These are phyloP conservation scores for Notamacropus eugenii DNA, from an alignment of 2,797 vertebrate genomes.

Conservation along the genomic window DNA sequence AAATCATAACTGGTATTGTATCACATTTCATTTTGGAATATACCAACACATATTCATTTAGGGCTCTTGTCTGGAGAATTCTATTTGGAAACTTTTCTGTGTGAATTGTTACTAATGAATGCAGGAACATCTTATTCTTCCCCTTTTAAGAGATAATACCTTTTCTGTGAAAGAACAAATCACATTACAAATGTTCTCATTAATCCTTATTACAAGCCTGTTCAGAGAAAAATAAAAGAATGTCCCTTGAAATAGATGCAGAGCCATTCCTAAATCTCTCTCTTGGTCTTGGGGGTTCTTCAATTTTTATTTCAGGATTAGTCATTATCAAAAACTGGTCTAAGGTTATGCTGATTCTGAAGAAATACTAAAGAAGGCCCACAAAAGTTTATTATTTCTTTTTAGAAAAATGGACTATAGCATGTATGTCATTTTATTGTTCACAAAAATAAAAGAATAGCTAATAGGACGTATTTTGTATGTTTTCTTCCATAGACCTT, in stretches of 20 bases:
- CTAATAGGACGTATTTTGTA: not conserved
- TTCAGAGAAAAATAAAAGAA: slow-evolving; percentile 54
- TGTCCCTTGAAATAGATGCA: slow-evolving; percentile 46
- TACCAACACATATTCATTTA: slow-evolving; percentile 63
- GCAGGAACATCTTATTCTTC: slow-evolving; percentile 64
- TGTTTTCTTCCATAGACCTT: not conserved
- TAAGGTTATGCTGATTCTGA: not conserved
- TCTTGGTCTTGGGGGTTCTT: not conserved
- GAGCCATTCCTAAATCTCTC: slow-evolving; percentile 48
- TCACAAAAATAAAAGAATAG: not conserved
- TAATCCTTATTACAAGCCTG: slow-evolving; percentile 61
- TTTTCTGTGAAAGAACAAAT: slow-evolving; percentile 63
- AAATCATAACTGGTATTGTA: slow-evolving; percentile 45
- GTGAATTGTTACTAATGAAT: slow-evolving; percentile 62
- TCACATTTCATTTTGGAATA: slow-evolving; percentile 50
- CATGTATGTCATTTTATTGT: not conserved
- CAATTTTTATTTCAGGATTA: slow-evolving; percentile 27
- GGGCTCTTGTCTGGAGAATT: slow-evolving; percentile 53
- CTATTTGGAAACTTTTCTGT: slow-evolving; percentile 49
- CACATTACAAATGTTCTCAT: slow-evolving; percentile 58
- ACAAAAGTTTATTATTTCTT: not conserved
- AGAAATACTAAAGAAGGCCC: not conserved
- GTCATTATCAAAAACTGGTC: not conserved
- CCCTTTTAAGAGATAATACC: slow-evolving; percentile 61
- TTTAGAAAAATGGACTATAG: not conserved